Percentiles rank a stretch among this genome's conserved stretches.
These are phyloP conservation scores for Augochlorella aurata DNA, from an alignment of 2,888 invertebrate genomes.

Conservation along the genomic window DNA sequence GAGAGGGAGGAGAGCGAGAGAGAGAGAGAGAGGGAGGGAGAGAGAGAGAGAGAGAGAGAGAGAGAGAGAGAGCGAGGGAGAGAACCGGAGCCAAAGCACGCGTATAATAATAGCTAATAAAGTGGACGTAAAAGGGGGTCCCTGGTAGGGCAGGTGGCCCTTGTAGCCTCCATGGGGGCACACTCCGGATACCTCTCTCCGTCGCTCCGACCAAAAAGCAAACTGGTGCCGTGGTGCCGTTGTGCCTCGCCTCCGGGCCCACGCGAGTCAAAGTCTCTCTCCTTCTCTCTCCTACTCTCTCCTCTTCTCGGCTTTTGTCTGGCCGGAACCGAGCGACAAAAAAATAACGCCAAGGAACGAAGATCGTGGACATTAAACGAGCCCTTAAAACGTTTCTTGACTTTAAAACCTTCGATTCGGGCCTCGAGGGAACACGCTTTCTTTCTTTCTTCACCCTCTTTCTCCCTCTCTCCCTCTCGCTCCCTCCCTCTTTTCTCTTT, in stretches of 20 bases:
- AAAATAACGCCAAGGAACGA: slow-evolving; percentile 58
- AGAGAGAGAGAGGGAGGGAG: slow-evolving; percentile 47
- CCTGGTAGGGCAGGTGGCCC: slow-evolving; percentile 77
- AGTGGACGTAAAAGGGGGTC: slow-evolving; percentile 75
- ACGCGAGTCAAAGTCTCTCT: slow-evolving; percentile 65
- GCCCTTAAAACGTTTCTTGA: slow-evolving; percentile 58
- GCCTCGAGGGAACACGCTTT: slow-evolving; percentile 8
- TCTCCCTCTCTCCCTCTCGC: background rate
- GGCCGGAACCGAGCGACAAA: slow-evolving; percentile 61
- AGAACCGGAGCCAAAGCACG: slow-evolving; percentile 76
- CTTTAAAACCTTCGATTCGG: slow-evolving; percentile 31
- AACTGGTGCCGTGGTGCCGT: slow-evolving; percentile 43
- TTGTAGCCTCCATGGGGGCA: slow-evolving; percentile 67
- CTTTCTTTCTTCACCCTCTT: background rate
- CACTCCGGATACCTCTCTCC: slow-evolving; percentile 72
- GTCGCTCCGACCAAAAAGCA: slow-evolving; percentile 59
- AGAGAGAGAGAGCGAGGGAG: slow-evolving; percentile 47
- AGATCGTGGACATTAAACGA: slow-evolving; percentile 53
- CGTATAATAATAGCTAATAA: slow-evolving; percentile 81
- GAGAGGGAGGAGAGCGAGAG: background rate
- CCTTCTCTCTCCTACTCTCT: background rate
- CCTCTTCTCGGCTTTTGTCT: slow-evolving; percentile 66
- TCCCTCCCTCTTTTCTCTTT: background rate
- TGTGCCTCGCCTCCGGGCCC: slow-evolving; percentile 66
- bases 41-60: slow-evolving; percentile 53